A percentile compares a stretch with the other conserved stretches of the same genome.
phyloP scores from a whole-genome alignment of 2,888 invertebrate species.

The Apantesis nais region DNA sequence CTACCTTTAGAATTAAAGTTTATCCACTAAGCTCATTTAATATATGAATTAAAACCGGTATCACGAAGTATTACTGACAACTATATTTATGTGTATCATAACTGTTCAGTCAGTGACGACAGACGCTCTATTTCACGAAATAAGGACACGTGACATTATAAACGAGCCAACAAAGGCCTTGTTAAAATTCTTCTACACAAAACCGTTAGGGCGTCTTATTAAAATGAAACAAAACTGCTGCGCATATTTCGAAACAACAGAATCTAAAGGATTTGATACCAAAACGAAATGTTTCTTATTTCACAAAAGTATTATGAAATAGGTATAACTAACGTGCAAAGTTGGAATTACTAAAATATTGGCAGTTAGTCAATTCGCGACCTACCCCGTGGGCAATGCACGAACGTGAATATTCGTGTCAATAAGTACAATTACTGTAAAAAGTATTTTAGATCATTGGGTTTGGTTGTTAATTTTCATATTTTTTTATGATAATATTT shows the following conservation, averaged over 20 bases:
- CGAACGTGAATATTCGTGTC: slow-evolving; percentile 32
- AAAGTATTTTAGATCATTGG: slow-evolving; percentile 14
- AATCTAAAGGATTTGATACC: slow-evolving; percentile 30
- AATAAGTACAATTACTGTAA: slow-evolving; percentile 29
- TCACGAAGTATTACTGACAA: neutral
- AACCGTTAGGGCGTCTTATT: slow-evolving; percentile 65
- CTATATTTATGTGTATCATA: slow-evolving; percentile 19
- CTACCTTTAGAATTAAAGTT: neutral
- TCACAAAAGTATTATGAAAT: slow-evolving; percentile 25
- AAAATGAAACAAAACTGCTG: slow-evolving; percentile 67
- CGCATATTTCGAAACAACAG: slow-evolving; percentile 37
- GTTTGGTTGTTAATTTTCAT: neutral
- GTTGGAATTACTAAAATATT: slow-evolving; percentile 26
- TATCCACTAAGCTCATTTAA: neutral
- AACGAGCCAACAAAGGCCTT: slow-evolving; percentile 73
- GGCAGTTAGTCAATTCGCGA: slow-evolving; percentile 26
- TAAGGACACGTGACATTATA: slow-evolving; percentile 55
- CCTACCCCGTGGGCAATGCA: slow-evolving; percentile 22
- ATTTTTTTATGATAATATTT: too few species aligned
- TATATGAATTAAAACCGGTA: neutral
- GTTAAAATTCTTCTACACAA: slow-evolving; percentile 77
- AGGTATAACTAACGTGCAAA: slow-evolving; percentile 16
- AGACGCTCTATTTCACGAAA: slow-evolving; percentile 42
- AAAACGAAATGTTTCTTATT: slow-evolving; percentile 25
- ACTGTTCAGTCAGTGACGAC: slow-evolving; percentile 36